phyloP scores from a whole-genome alignment of 2,113 vertebrate genomes.

The Meleagris gallopavo region DNA sequence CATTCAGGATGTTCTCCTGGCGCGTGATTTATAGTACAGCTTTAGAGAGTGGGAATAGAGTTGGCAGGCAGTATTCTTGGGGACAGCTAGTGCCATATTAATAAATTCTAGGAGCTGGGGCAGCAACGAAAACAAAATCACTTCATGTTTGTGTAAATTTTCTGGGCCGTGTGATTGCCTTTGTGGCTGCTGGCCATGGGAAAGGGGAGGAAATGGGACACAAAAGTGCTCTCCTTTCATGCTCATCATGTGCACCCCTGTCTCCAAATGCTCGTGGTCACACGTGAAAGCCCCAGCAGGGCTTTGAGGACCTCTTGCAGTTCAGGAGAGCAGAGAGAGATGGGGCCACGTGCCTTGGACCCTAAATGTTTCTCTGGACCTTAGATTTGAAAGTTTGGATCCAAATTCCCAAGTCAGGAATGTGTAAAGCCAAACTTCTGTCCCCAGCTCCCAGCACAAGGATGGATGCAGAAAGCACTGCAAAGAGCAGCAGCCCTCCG shows the following conservation, averaged over 20 bases:
- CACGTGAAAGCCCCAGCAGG: too few species aligned
- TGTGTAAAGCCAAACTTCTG: not conserved
- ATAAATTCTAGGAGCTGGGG: not conserved
- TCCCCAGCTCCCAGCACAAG: not conserved
- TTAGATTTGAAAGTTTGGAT: not conserved
- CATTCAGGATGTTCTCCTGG: not conserved
- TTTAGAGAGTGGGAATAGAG: not conserved
- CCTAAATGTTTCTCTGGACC: not conserved
- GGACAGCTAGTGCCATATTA: not conserved
- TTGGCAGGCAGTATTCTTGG: not conserved
- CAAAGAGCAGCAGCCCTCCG: not conserved
- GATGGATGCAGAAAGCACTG: fast-evolving
- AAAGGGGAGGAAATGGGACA: not conserved
- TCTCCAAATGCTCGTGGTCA: too few species aligned
- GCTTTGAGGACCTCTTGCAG: too few species aligned
- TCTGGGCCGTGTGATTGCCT: not conserved
- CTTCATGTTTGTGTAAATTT: not conserved
- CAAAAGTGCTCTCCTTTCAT: not conserved
- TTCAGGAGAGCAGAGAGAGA: not conserved
- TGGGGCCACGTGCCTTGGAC: too few species aligned
- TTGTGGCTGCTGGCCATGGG: not conserved
- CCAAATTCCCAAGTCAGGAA: not conserved
- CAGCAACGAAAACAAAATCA: not conserved
- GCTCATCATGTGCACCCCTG: too few species aligned
- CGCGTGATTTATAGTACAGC: not conserved